These are phyloP conservation scores for Coecobrya sp. DNA, from an alignment of 2,888 invertebrate species.

Conservation along the genomic window DNA sequence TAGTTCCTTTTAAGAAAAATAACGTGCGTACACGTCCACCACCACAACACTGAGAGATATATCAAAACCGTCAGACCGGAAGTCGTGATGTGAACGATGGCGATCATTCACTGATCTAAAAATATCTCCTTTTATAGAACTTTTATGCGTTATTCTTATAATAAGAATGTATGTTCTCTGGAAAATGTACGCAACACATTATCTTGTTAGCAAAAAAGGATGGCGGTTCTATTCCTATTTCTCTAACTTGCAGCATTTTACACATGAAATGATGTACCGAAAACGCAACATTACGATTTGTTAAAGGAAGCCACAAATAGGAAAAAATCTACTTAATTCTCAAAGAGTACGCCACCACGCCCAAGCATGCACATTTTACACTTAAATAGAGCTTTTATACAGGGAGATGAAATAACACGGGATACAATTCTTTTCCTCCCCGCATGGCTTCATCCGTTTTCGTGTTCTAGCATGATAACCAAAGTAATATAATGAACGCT, in stretches of 20 bases:
- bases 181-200: neutral
- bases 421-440: conserved; percentile 67
- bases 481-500: conserved; percentile 32
- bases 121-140: conserved; percentile 21
- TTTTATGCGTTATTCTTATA: neutral
- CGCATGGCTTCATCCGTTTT: conserved; percentile 79
- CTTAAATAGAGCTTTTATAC: conserved; percentile 29
- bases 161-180: neutral
- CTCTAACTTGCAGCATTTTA: neutral
- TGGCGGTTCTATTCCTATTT: neutral
- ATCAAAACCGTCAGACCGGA: conserved; percentile 49
- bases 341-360: conserved; percentile 72
- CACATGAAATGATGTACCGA: conserved; percentile 19
- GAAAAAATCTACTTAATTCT: conserved; percentile 76
- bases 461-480: conserved; percentile 71
- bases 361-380: conserved; percentile 75
- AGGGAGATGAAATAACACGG: conserved; percentile 59
- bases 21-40: conserved; percentile 30
- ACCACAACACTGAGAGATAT: neutral
- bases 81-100: conserved; percentile 64
- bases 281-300: conserved; percentile 54
- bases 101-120: conserved; percentile 47
- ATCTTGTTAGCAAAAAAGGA: neutral
- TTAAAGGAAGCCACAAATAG: conserved; percentile 67
- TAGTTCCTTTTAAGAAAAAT: conserved; percentile 30